Evolutionary conservation across 2,888 invertebrate species (phyloP), one percentile per base, ranked within the genome.

Genomic region (Drosophila borealis): DNA sequence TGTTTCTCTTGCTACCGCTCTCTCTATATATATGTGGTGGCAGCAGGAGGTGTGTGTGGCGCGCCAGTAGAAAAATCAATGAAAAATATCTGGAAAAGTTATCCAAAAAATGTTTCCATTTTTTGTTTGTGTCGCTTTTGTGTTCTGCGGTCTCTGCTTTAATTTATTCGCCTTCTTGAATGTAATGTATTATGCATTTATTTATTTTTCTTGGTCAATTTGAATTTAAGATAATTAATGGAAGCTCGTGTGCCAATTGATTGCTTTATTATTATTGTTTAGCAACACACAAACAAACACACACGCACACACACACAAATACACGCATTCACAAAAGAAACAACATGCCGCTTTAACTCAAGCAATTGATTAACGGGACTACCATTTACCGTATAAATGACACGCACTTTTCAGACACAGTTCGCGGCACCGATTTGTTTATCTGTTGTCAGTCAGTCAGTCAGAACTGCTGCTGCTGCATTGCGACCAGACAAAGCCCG

Each of bases 21-120:
- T 14, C 45, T 42, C 29, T 21, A 44, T 34, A 34, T 39, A 36
- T 48, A 8, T 56, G 48, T 56, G 56, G 60, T 56, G 53, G 41
- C 59, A 41, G 60, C 57, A 68, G 71, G 71, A 80, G 71, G 63
- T 65, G 83, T 76, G 77, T 75, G 66, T 66, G 74, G 63, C 83
- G 82, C 82, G 87, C 78, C 79, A 81, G 84, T 65, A 76, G 84
- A 86, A 86, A 86, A 86, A 86, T 86, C 85, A 86, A 86, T 86
- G 85, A 86, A 86, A 85, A 87, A 85, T 86, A 89, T 89, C 70
- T 84, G 85, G 49, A 83, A 89, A 88, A 85, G 79, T 73, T 70
- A 64, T 71, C 74, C 48, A 57, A 69, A 76, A 70, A 75, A 73
- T 65, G 34, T 37, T 60, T 69, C 33, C 60, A 48, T 72, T 65